phyloP scores from a whole-genome alignment of 2,888 invertebrate species.

The Petrophora chlorosata region DNA sequence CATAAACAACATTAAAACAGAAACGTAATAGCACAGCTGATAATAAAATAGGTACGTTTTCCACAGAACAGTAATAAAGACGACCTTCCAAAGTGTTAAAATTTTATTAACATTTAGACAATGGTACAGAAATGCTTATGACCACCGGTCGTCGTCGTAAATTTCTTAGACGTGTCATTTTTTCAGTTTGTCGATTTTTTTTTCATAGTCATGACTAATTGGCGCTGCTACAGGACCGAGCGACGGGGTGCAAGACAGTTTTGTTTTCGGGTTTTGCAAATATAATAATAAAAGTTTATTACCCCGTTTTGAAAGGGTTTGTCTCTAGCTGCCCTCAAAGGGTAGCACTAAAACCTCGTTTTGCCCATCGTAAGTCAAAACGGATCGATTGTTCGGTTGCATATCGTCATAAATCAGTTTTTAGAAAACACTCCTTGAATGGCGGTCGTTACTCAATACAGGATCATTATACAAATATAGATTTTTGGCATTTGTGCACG shows the following conservation, averaged over 20 bases:
- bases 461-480: conserved; percentile 83
- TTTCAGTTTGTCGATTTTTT: conserved; percentile 63
- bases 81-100: conserved; percentile 69
- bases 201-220: conserved; percentile 76
- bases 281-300: conserved; percentile 82
- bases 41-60: conserved; percentile 46
- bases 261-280: conserved; percentile 76
- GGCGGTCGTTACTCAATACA: conserved; percentile 75
- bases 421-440: conserved; percentile 68
- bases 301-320: conserved; percentile 81
- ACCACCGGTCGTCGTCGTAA: conserved; percentile 65
- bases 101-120: conserved; percentile 70
- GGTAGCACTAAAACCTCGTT: conserved; percentile 70
- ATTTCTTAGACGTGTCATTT: conserved; percentile 68
- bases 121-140: conserved; percentile 65
- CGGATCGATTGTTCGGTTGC: conserved; percentile 75
- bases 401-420: conserved; percentile 78
- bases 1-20: conserved; percentile 35
- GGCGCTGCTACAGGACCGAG: conserved; percentile 57
- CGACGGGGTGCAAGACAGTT: conserved; percentile 69
- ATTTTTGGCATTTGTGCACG: conserved; percentile 79
- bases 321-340: conserved; percentile 68
- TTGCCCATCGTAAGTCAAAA: conserved; percentile 74
- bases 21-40: conserved; percentile 35
- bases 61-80: conserved; percentile 58